Evolutionary conservation across 2,113 vertebrate genomes (phyloP).

Genomic region (Erinaceus europaeus): DNA sequence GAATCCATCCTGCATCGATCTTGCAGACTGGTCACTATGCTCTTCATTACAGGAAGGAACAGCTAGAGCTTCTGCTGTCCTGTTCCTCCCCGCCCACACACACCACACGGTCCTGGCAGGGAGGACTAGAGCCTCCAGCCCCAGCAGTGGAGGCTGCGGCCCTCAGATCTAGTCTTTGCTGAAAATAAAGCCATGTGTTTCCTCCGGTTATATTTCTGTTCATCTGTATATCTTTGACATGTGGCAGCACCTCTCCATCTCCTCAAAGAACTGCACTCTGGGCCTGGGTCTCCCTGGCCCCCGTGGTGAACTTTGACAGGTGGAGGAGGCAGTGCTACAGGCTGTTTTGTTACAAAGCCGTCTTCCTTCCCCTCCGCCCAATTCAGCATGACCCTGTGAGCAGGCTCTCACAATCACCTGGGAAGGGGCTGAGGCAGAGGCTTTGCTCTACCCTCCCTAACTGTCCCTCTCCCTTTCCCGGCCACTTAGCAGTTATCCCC

Average conservation of each 20-base stretch:
- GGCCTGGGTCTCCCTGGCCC: constrained; percentile 18
- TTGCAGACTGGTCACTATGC: constrained; percentile 8
- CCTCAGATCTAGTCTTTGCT: constrained; percentile 20
- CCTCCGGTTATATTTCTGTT: constrained; percentile 55
- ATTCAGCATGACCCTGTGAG: constrained; percentile 78
- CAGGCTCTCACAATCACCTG: constrained; percentile 80
- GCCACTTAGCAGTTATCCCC: constrained; percentile 60
- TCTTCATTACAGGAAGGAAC: constrained; percentile 31
- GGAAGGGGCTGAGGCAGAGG: constrained; percentile 57
- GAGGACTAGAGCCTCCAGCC: constrained; percentile 14
- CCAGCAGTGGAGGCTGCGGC: constrained; percentile 9
- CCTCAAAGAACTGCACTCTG: constrained; percentile 24
- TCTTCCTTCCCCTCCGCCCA: constrained; percentile 23
- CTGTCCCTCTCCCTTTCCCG: not conserved
- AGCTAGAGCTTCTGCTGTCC: constrained; percentile 30
- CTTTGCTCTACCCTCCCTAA: constrained; percentile 40
- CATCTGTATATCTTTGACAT: constrained; percentile 61
- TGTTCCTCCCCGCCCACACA: not conserved
- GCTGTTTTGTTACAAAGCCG: constrained; percentile 68
- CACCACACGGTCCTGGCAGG: not conserved
- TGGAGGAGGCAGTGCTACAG: constrained; percentile 58
- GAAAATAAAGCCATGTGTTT: constrained; percentile 43
- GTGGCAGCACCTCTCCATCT: constrained; percentile 61
- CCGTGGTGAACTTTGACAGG: constrained; percentile 29
- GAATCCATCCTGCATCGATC: constrained; percentile 11